Percentiles rank a stretch among this genome's conserved stretches.
phyloP scores from a whole-genome alignment of 2,113 vertebrate genomes.

The Glaucidium brasilianum region DNA sequence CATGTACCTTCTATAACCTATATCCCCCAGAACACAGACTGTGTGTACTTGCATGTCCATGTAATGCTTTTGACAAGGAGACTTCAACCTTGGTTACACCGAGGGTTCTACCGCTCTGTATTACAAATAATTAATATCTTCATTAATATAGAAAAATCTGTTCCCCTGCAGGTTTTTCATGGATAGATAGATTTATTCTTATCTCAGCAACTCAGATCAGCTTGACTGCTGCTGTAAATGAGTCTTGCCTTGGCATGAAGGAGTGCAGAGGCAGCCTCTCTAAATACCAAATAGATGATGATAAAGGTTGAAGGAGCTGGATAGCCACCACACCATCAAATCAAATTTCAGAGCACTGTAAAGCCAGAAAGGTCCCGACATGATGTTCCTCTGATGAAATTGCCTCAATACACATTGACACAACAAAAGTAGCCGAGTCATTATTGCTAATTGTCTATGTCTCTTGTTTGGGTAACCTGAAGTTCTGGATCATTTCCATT shows the following conservation, averaged over 20 bases:
- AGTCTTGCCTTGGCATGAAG: background rate
- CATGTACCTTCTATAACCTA: background rate
- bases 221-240: background rate
- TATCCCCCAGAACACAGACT: background rate
- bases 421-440: accelerated
- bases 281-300: background rate
- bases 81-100: background rate
- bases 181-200: background rate
- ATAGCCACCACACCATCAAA: background rate
- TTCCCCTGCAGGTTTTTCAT: background rate
- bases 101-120: background rate
- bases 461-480: background rate
- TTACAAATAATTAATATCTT: background rate
- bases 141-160: background rate
- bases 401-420: accelerated
- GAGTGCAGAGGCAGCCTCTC: background rate
- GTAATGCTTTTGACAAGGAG: background rate
- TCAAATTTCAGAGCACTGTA: background rate
- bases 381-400: background rate
- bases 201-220: background rate
- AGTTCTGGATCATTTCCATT: slow-evolving; percentile 29
- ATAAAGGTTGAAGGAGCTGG: background rate
- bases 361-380: background rate
- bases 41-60: background rate
- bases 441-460: background rate